Evolutionary conservation across 2,113 vertebrate genomes (phyloP), one percentile per base, ranked within the genome.

Genomic region (Silurus glanis): DNA sequence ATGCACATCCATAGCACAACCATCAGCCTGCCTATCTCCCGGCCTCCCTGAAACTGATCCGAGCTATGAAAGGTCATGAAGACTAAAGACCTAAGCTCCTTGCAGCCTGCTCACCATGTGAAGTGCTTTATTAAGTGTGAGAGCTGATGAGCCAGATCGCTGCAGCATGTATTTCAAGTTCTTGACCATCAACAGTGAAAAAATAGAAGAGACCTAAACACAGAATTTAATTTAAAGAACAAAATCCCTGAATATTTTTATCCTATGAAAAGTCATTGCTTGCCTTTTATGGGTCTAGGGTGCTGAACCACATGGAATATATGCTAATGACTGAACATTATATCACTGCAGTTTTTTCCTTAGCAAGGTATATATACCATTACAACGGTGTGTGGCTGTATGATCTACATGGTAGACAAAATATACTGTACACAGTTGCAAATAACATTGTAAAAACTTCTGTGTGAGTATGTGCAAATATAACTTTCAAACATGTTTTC

Each of bases 141-240:
- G 87, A 59, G 72, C 64, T 56, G 66, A 88, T 86, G 84, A 86
- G 67, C 86, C 87, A 88, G 87, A 78, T 37, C 21, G 6, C 85
- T 78, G n/a, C 25, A 75, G 56, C 80, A 75, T 64, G 21, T 66
- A 58, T 64, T 49, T 58, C 71, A 45, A 16, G 49, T n/a, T 47
- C 10, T 23, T 67, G 53, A 61, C 56, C 25, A 56, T 17, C 45
- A 28, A 13, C 3, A 75, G 45, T 69, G 12, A 71, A 7, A 37
- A 85, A 47, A 51, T 23, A 61, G 47, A 56, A 12, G 74, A 76
- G 23, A 88, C 61, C 83, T 81, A 59, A 12, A 84, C 67, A 2
- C 49, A 82, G 28, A 23, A 71, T 71, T 8, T 51, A 56, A 23
- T 49, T 14, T 51, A 37, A 69, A 10, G 14, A 49, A 69, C 58